Evolutionary conservation across 2,888 invertebrate species (phyloP), one percentile per base, ranked within the genome.

Genomic region (Koerneria pararmatus): DNA sequence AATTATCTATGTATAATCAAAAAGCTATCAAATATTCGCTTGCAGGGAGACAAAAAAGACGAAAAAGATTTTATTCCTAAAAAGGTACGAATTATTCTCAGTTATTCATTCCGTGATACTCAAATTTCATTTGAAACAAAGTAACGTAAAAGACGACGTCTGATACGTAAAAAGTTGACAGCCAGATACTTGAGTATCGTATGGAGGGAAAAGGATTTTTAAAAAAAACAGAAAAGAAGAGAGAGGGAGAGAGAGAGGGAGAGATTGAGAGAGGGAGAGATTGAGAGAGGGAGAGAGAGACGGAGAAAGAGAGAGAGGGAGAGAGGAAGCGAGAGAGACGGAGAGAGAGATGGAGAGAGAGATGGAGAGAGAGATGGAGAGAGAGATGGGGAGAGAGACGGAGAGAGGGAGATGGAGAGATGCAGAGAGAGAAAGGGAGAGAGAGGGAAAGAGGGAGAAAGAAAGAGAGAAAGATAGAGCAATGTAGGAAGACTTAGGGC

Each of bases 271-370:
- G 41, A 19, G 41, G 19, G 56, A 32, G 24, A 24, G 29, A 6
- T 29, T 31, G 56, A 32, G 56, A 56, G 56, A 56, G 56, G 32
- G 56, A 31, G 56, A 56, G 56, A 29, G 31, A 56, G 56, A 31
- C 31, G 27, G 56, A 29, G 56, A 56, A 27, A 53, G 53, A 53
- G 53, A 53, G 53, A 27, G 53, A 53, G 53, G 24, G 53, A n/a
- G 41, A 41, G 41, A 41, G 41, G 19, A 19, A 41, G 41, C 11
- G 41, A 41, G 41, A 41, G 41, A 41, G 41, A 41, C 11, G 19
- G 41, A 41, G 41, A 19, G 41, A 53, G 41, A 41, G 41, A 41
- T 8, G 5, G 56, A 56, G 56, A 6, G 31, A 29, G 31, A 29
- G 31, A 29, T 19, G 24, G 5, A 27, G 56, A 56, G 56, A 24